A percentile compares a stretch with the other conserved stretches of the same genome.
Evolutionary conservation across 2,113 vertebrate species (phyloP).

Genomic region (Cyanoramphus novaezelandiae): DNA sequence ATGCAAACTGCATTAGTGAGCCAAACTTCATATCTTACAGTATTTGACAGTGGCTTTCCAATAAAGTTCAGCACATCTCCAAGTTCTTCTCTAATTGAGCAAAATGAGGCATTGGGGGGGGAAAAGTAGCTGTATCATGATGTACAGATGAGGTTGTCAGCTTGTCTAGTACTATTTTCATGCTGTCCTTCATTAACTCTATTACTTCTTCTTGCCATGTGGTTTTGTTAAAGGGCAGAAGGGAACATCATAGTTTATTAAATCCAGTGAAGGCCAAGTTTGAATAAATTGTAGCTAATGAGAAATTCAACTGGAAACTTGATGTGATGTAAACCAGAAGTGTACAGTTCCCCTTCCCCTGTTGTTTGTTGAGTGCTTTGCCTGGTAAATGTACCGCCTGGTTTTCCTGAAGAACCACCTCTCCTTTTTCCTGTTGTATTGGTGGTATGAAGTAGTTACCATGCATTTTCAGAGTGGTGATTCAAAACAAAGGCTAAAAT

Average conservation of each 20-base stretch:
- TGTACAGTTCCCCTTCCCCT: neutral
- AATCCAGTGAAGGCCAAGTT: constrained; percentile 34
- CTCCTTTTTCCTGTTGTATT: neutral
- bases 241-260: neutral
- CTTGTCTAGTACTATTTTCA: neutral
- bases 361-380: neutral
- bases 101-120: neutral
- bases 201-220: neutral
- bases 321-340: neutral
- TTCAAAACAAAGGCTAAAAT: neutral
- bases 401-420: neutral
- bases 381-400: neutral
- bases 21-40: neutral
- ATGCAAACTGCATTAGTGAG: neutral
- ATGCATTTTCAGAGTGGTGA: neutral
- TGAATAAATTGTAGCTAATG: constrained; percentile 51
- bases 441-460: neutral
- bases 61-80: neutral
- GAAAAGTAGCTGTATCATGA: neutral
- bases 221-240: constrained; percentile 24
- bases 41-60: neutral
- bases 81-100: neutral
- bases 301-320: constrained; percentile 30
- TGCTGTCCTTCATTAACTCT: neutral
- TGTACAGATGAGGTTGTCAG: neutral